Conservation (phyloP, 30 jellyfish, hydroid and myxozoan genomes). For the Cassiopea andromeda region DNA sequence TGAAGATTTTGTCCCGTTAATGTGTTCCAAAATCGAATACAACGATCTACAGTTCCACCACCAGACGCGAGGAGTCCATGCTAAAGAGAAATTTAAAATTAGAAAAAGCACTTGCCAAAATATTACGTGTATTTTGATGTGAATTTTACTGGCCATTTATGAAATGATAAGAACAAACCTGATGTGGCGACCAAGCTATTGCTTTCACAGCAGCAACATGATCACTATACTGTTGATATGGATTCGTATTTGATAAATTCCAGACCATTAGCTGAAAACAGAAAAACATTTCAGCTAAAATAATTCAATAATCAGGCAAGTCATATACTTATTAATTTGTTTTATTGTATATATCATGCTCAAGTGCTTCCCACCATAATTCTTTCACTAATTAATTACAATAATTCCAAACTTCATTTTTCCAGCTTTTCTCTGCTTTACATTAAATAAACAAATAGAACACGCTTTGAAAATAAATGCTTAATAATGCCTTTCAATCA, state of each 20-base stretch:
- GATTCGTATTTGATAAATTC: constrained; percentile 83
- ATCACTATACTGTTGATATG: constrained; percentile 91
- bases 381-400: not conserved
- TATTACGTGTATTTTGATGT: not conserved
- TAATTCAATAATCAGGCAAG: not conserved
- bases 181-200: constrained; percentile 99
- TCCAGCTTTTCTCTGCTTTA: not conserved
- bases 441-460: no score
- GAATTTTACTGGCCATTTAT: not conserved
- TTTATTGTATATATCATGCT: not conserved
- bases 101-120: not conserved
- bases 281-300: not conserved
- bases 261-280: constrained; percentile 84
- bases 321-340: not conserved
- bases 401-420: not conserved
- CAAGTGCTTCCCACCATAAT: not conserved
- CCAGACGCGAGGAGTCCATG: constrained; percentile 98
- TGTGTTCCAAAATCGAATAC: constrained; percentile 97
- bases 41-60: constrained; percentile 96
- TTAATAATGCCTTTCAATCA: no score
- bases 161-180: constrained; percentile 41
- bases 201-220: constrained; percentile 99
- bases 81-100: constrained; percentile 16
- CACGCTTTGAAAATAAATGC: no score
- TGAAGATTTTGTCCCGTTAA: constrained; percentile 88